A percentile compares a stretch with the other conserved stretches of the same genome.
Conservation (phyloP, 2,888 invertebrate genomes). For the Neria commutata region DNA sequence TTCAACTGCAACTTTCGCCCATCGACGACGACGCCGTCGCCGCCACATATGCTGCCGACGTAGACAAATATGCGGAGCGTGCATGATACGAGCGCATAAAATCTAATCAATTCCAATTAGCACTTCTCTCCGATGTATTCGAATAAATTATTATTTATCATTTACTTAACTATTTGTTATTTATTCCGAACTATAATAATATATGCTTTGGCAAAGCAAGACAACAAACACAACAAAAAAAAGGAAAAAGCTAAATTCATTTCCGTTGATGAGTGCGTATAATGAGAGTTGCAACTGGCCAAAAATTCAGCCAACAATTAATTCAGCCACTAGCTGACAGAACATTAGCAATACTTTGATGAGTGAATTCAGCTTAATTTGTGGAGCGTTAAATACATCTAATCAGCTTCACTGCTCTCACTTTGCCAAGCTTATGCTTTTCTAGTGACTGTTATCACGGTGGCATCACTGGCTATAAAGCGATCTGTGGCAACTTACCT, state of each 20-base stretch:
- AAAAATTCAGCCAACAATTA: too few species aligned
- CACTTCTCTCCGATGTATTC: slow-evolving; percentile 59
- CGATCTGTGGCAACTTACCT: too few species aligned
- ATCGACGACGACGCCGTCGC: neutral
- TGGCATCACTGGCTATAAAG: too few species aligned
- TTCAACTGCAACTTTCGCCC: slow-evolving; percentile 1
- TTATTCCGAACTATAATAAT: too few species aligned
- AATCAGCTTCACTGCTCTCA: too few species aligned
- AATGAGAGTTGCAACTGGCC: slow-evolving; percentile 13
- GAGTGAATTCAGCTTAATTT: too few species aligned
- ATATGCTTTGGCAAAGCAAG: too few species aligned
- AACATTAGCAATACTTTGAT: too few species aligned
- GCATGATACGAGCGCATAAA: slow-evolving; percentile 39
- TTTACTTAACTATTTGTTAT: slow-evolving; percentile 57
- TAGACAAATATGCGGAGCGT: slow-evolving; percentile 57
- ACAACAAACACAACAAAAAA: neutral
- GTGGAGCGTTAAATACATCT: too few species aligned
- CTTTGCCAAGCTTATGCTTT: too few species aligned
- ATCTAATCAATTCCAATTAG: slow-evolving; percentile 63
- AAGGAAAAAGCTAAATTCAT: neutral
- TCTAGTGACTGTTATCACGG: too few species aligned
- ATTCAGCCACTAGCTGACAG: too few species aligned
- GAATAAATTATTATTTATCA: slow-evolving; percentile 62
- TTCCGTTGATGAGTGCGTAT: slow-evolving; percentile 18
- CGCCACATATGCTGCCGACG: slow-evolving; percentile 54